phyloP scores from a whole-genome alignment of 2,888 invertebrate genomes.

The Hirtodrosophila trivittata region DNA sequence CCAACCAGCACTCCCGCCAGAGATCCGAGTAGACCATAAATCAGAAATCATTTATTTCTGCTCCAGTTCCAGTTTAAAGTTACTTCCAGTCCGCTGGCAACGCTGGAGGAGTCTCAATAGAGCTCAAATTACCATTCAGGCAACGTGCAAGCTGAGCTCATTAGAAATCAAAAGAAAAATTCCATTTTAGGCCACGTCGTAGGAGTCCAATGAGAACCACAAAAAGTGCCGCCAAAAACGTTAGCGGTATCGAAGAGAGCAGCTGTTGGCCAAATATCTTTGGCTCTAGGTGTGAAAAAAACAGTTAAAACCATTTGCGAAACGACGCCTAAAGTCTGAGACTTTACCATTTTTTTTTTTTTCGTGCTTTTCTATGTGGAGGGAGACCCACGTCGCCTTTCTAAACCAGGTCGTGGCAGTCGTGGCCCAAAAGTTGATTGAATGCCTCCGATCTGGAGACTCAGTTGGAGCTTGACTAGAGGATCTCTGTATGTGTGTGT shows the following conservation, averaged over 20 bases:
- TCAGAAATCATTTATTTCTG: conserved; percentile 37
- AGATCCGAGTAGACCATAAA: conserved; percentile 24
- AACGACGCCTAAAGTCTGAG: conserved; percentile 20
- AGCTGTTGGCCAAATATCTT: conserved; percentile 11
- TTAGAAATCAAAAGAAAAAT: conserved; percentile 47
- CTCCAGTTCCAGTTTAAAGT: conserved; percentile 50
- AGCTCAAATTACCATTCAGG: conserved; percentile 63
- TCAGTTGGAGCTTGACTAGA: conserved; percentile 21
- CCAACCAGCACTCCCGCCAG: neutral
- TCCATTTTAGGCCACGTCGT: no score
- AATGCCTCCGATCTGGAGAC: conserved; percentile 45
- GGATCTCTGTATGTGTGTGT: conserved; percentile 27
- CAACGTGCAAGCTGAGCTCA: conserved; percentile 44
- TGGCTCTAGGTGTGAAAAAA: conserved; percentile 57
- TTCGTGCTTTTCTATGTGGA: conserved; percentile 38
- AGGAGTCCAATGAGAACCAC: no score
- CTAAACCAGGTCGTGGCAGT: conserved; percentile 59
- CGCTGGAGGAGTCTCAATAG: conserved; percentile 22
- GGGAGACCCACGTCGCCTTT: conserved; percentile 51
- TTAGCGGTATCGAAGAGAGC: conserved; percentile 16
- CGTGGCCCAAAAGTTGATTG: conserved; percentile 67
- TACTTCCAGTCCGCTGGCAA: conserved; percentile 30
- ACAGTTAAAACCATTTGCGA: conserved; percentile 30
- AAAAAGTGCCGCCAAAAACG: conserved; percentile 36
- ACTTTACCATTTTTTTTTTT: conserved; percentile 21